phyloP scores from a whole-genome alignment of 2,888 invertebrate genomes.

The Teleiodes luculella region DNA sequence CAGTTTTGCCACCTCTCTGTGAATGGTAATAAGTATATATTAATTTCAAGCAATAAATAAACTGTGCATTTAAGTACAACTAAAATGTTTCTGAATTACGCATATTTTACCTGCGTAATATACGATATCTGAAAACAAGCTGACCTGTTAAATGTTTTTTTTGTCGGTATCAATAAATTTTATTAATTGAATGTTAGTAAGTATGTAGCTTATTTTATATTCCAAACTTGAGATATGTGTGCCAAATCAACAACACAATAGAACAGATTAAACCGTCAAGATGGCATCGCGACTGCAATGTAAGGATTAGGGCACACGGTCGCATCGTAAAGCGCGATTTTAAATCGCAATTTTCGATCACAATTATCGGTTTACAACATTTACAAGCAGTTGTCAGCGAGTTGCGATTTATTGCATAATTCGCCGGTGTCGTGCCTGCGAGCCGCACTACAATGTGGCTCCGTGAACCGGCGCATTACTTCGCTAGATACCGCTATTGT shows the following conservation, averaged over 20 bases:
- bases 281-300: slow-evolving; percentile 24
- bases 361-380: slow-evolving; percentile 28
- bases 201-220: neutral
- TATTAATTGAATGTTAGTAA: too few species aligned
- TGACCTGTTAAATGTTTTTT: too few species aligned
- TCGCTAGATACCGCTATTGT: slow-evolving; percentile 45
- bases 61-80: too few species aligned
- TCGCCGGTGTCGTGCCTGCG: slow-evolving; percentile 25
- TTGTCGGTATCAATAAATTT: too few species aligned
- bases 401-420: slow-evolving; percentile 33
- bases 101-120: too few species aligned
- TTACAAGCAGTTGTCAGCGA: slow-evolving; percentile 27
- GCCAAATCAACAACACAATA: slow-evolving; percentile 24
- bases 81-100: too few species aligned
- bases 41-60: too few species aligned
- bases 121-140: too few species aligned
- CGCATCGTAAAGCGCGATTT: slow-evolving; percentile 26
- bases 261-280: slow-evolving; percentile 22
- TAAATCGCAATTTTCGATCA: slow-evolving; percentile 27
- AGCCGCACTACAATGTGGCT: slow-evolving; percentile 38
- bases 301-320: slow-evolving; percentile 25
- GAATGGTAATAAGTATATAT: too few species aligned
- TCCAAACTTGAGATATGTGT: neutral
- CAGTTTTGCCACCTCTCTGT: too few species aligned
- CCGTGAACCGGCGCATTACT: slow-evolving; percentile 30